These are phyloP conservation scores for Lasioglossum vierecki DNA, from an alignment of 2,888 invertebrate species.

Conservation along the genomic window DNA sequence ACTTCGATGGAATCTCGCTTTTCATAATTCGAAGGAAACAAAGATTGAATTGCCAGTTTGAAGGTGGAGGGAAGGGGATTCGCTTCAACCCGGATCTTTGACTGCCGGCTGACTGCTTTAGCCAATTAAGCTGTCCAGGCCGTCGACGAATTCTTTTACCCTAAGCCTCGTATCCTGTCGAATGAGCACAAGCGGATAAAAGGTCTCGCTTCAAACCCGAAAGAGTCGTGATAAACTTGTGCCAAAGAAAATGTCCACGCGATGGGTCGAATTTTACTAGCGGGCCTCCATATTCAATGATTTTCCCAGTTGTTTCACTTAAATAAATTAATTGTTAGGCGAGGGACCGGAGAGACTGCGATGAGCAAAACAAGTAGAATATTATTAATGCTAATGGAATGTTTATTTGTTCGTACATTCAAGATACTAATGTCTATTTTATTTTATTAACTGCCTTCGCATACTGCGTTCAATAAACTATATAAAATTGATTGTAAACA, in stretches of 20 bases:
- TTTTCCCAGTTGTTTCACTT: background rate
- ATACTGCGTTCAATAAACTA: no score
- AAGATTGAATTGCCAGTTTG: slow-evolving; percentile 14
- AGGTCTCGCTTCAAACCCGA: slow-evolving; percentile 12
- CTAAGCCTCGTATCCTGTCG: slow-evolving; percentile 4
- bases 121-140: slow-evolving; percentile 24
- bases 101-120: slow-evolving; percentile 21
- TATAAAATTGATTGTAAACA: no score
- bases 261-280: slow-evolving; percentile 24
- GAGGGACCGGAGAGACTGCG: no score
- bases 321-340: background rate
- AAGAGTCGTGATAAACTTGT: slow-evolving; percentile 47
- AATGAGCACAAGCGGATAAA: slow-evolving; percentile 2
- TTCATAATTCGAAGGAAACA: slow-evolving; percentile 4
- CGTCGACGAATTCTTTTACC: slow-evolving; percentile 21
- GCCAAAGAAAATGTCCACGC: slow-evolving; percentile 49
- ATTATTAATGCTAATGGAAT: background rate
- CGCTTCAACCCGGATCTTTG: slow-evolving; percentile 21
- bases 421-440: no score
- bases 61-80: slow-evolving; percentile 4
- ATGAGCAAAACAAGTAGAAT: background rate
- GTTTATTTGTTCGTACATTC: no score
- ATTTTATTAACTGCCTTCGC: no score
- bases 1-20: background rate
- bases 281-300: slow-evolving; percentile 5